phyloP scores from a whole-genome alignment of 2,888 invertebrate species.

The Celastrina argiolus region DNA sequence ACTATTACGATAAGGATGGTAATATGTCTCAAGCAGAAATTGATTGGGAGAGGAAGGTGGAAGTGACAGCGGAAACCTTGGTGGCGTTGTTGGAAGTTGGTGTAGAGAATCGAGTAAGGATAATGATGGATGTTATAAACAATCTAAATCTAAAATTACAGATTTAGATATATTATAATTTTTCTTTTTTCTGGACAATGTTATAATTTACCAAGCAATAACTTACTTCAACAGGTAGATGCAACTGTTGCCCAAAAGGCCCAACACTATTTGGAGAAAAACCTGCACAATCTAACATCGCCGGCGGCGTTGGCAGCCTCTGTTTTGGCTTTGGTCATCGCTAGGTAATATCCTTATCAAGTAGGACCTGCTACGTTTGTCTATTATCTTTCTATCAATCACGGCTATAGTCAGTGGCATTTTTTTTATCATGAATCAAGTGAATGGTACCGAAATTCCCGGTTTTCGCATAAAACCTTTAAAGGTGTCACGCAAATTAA shows the following conservation, averaged over 20 bases:
- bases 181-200: background rate
- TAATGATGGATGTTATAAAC: too few species aligned
- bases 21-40: constrained; percentile 70
- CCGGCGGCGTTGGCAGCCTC: constrained; percentile 79
- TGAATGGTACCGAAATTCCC: too few species aligned
- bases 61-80: constrained; percentile 81
- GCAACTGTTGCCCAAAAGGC: constrained; percentile 74
- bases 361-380: too few species aligned
- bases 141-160: too few species aligned
- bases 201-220: background rate
- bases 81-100: constrained; percentile 80
- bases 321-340: constrained; percentile 77
- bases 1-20: constrained; percentile 71
- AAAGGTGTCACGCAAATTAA: too few species aligned
- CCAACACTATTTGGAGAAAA: constrained; percentile 77
- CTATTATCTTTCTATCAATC: too few species aligned
- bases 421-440: too few species aligned
- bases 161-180: too few species aligned
- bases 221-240: constrained; percentile 54
- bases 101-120: constrained; percentile 71
- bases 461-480: too few species aligned
- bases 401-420: too few species aligned
- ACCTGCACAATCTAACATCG: constrained; percentile 73
- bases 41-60: constrained; percentile 75
- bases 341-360: constrained; percentile 67